phyloP scores from a whole-genome alignment of 2,888 invertebrate species.

The Plagiodera versicolora region DNA sequence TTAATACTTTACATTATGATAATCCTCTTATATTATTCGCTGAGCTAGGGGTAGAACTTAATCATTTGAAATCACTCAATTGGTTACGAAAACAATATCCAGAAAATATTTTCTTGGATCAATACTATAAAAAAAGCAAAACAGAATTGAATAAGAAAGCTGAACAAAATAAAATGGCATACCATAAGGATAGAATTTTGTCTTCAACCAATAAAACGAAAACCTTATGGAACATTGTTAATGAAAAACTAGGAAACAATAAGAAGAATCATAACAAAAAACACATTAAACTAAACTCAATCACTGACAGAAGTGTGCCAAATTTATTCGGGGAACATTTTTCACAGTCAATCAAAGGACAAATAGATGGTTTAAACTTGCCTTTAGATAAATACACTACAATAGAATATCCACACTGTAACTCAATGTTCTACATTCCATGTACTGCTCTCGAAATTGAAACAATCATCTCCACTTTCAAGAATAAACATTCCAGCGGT shows the following conservation, averaged over 20 bases:
- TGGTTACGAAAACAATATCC: no score
- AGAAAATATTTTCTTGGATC: no score
- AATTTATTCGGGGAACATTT: background rate
- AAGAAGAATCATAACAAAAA: background rate
- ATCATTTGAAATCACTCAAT: no score
- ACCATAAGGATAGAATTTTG: background rate
- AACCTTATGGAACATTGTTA: background rate
- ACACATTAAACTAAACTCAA: background rate
- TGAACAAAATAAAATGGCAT: no score
- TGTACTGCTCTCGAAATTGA: background rate
- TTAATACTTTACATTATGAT: no score
- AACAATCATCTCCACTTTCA: background rate
- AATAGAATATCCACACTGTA: background rate
- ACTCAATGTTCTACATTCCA: background rate
- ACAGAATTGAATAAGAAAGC: no score
- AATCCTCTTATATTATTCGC: no score
- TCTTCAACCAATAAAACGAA: background rate
- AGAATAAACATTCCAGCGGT: background rate
- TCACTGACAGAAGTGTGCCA: background rate
- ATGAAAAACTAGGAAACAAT: background rate
- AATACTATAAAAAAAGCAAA: no score
- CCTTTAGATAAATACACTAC: background rate
- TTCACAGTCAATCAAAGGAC: background rate
- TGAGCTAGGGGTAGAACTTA: no score
- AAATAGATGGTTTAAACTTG: background rate